Evolutionary conservation across 2,797 vertebrate species (phyloP).

Genomic region (Schizopygopsis pylzovi): DNA sequence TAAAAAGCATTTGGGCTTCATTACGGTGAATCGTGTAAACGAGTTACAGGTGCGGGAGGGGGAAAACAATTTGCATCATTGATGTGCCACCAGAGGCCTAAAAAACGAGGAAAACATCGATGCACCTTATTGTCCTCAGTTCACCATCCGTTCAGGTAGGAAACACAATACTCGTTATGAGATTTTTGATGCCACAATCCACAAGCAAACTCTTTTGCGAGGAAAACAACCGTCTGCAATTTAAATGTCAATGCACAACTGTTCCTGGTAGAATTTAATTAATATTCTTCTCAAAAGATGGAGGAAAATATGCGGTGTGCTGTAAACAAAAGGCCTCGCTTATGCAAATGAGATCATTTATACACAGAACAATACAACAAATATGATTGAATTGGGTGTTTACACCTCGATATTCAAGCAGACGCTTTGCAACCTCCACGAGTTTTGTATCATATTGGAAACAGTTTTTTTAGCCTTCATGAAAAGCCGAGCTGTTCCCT

Average conservation of each 20-base stretch:
- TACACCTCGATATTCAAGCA: neutral
- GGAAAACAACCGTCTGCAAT: constrained; percentile 27
- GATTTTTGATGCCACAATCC: constrained; percentile 41
- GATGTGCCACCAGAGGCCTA: constrained; percentile 38
- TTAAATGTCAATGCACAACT: constrained; percentile 35
- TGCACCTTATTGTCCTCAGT: constrained; percentile 48
- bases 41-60: constrained; percentile 3
- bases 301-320: neutral
- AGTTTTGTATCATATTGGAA: constrained; percentile 17
- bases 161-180: constrained; percentile 46
- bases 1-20: constrained; percentile 52
- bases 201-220: constrained; percentile 37
- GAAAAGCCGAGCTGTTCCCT: neutral
- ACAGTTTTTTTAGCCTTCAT: neutral
- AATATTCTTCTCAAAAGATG: constrained; percentile 41
- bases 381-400: constrained; percentile 34
- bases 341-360: constrained; percentile 41
- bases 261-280: constrained; percentile 44
- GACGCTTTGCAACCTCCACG: neutral
- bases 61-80: constrained; percentile 44
- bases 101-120: constrained; percentile 38
- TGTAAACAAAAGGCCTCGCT: constrained; percentile 28
- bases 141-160: constrained; percentile 26
- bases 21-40: constrained; percentile 49
- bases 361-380: constrained; percentile 8